Evolutionary conservation across 2,888 invertebrate species (phyloP), one percentile per base, ranked within the genome.

Genomic region (Patella ulyssiponensis): DNA sequence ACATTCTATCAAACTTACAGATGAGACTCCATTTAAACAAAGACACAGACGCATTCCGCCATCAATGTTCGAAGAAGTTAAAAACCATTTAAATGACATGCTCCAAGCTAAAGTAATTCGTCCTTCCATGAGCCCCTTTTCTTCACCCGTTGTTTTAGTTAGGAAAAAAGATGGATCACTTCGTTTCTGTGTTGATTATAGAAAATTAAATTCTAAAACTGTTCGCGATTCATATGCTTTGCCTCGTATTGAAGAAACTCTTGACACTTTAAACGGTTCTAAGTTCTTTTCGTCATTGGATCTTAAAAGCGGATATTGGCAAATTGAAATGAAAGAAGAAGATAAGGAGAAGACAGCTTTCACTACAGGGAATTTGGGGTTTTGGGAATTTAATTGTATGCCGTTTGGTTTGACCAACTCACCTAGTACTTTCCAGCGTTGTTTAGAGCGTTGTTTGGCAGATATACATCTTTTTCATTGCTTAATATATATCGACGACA

Each of bases 401-500:
- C 71, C 71, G 11, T 71, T 75, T 76, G 85, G 85, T 14, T 75
- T 85, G 2, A 78, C 75, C 64, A 82, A 84, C 77, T 78, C 81
- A 1, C 79, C 81, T 4, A 78, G 79, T 70, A 69, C 76, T 5
- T 85, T 84, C 73, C 80, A 82, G 71, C 69, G 74, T 2, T 44
- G 82, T 1, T 82, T 83, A 78, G 64, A 76, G 14, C 56, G 71
- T 14, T 78, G 83, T 15, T 70, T 85, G 17, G 20, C 78, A 14
- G 76, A 74, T 27, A 27, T 85, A 14, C 78, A 82, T 33, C 84
- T 81, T 79, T 80, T 83, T 75, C 79, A 71, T 72, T 76, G 80
- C 1, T 54, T 84, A 12, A 78, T 80, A 27, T 85, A 86, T 69
- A 73, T 83, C 2, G 85, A 85, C 76, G 85, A 85, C 75, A 79